phyloP scores from a whole-genome alignment of 2,888 invertebrate species.

The Hartigia nigra region DNA sequence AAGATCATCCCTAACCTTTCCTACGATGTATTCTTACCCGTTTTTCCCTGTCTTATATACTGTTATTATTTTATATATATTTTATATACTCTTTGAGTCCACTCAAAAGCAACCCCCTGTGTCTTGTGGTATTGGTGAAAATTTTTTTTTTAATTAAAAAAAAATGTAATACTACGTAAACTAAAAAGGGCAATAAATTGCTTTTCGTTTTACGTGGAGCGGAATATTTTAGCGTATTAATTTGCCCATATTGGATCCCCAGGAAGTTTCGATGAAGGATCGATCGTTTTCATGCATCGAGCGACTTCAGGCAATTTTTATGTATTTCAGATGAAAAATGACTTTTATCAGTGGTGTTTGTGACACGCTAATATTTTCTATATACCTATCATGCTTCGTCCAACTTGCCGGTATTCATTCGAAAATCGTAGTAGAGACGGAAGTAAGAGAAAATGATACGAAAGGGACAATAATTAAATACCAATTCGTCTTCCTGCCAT shows the following conservation, averaged over 20 bases:
- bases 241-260: not conserved
- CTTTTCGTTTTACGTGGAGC: not conserved
- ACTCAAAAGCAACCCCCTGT: not conserved
- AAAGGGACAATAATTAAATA: not conserved
- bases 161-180: not conserved
- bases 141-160: not conserved
- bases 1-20: not conserved
- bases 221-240: not conserved
- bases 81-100: too few species aligned
- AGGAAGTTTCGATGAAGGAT: not conserved
- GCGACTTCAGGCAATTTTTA: not conserved
- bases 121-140: too few species aligned
- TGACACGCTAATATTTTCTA: not conserved
- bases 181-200: not conserved
- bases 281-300: not conserved
- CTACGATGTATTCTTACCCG: not conserved
- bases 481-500: not conserved
- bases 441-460: not conserved
- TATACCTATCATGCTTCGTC: not conserved
- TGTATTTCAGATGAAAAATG: not conserved
- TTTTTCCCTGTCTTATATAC: too few species aligned
- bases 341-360: not conserved
- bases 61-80: too few species aligned
- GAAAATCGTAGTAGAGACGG: not conserved
- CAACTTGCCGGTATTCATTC: not conserved